Evolutionary conservation across 2,797 vertebrate species (phyloP).

Genomic region (Manis crassicaudata): DNA sequence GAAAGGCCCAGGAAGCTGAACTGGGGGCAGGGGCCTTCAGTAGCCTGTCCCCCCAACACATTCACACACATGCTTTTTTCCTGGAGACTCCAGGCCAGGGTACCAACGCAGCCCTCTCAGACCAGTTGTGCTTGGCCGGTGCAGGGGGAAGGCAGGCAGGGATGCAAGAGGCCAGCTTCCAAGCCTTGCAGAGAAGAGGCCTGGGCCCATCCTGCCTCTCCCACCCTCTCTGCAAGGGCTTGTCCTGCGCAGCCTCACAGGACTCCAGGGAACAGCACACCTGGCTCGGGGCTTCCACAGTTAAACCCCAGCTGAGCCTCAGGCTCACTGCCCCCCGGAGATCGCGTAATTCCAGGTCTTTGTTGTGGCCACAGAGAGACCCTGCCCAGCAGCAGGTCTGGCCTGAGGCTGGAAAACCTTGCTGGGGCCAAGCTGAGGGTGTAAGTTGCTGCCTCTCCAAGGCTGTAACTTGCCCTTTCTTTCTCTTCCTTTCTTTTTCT

Average conservation of each 20-base stretch:
- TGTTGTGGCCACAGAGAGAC: neutral
- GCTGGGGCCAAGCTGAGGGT: neutral
- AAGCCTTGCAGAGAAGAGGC: neutral
- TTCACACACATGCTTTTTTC: neutral
- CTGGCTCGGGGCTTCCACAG: neutral
- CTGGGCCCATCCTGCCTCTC: neutral
- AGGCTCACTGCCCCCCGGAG: neutral
- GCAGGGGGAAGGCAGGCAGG: too few species aligned
- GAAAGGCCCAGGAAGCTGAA: constrained; percentile 8
- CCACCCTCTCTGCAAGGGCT: neutral
- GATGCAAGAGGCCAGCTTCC: neutral
- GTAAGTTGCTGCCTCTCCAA: neutral
- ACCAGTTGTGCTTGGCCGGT: neutral
- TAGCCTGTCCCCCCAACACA: neutral
- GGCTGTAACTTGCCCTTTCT: neutral
- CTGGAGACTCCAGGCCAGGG: neutral
- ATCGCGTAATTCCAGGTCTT: neutral
- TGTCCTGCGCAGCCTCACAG: neutral
- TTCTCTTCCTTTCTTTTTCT: neutral
- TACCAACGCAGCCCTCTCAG: neutral
- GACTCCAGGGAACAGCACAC: neutral
- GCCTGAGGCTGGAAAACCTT: neutral
- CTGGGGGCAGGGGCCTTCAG: neutral
- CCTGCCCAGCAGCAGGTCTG: neutral
- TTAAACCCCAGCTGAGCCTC: neutral